These are phyloP conservation scores for Dicycla oo DNA, from an alignment of 2,888 invertebrate species.

Conservation along the genomic window DNA sequence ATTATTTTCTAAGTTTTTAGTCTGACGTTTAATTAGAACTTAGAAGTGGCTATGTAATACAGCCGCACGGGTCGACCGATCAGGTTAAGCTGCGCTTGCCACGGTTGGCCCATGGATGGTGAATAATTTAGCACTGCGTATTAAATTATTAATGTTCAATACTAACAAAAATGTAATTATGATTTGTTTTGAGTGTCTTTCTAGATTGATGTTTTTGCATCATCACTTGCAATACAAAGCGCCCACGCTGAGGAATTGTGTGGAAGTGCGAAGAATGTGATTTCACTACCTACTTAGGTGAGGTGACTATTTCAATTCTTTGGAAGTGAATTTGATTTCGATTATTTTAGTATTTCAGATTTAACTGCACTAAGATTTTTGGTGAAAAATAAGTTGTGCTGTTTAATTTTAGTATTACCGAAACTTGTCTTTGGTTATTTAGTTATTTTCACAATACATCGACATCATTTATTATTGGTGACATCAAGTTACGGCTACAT, in stretches of 20 bases:
- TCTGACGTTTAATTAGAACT: slow-evolving; percentile 24
- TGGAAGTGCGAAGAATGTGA: too few species aligned
- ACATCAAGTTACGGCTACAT: too few species aligned
- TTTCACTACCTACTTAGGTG: too few species aligned
- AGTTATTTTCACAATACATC: too few species aligned
- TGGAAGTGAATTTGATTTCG: background rate
- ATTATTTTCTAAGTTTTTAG: slow-evolving; percentile 29
- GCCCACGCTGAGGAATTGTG: slow-evolving; percentile 16
- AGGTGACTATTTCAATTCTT: background rate
- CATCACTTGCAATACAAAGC: slow-evolving; percentile 12
- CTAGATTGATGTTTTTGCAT: slow-evolving; percentile 26
- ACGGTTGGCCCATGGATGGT: too few species aligned
- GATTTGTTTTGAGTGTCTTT: slow-evolving; percentile 19
- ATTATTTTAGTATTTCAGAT: background rate
- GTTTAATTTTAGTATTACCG: background rate
- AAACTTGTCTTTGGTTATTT: too few species aligned
- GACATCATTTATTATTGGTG: too few species aligned
- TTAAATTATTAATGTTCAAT: background rate
- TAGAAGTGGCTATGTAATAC: too few species aligned
- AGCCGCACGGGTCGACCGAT: too few species aligned
- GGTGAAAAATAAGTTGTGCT: background rate
- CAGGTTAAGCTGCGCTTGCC: too few species aligned
- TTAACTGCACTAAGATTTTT: background rate
- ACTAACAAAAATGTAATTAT: background rate
- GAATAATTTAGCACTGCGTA: background rate